These are phyloP conservation scores for Dicrurus megarhynchus DNA, from an alignment of 2,113 vertebrate species.

Conservation along the genomic window DNA sequence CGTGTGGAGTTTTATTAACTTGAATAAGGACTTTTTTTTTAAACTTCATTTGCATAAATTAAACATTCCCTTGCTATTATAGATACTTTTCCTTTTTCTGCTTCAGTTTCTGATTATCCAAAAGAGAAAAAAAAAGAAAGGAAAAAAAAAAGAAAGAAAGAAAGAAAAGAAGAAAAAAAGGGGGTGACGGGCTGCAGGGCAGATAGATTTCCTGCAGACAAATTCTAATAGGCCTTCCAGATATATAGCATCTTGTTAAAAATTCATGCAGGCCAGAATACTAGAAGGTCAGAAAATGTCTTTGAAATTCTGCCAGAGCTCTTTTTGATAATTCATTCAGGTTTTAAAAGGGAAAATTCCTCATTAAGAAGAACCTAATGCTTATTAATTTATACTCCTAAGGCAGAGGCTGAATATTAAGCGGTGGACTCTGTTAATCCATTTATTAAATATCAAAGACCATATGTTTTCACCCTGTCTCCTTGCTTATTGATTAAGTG, in stretches of 20 bases:
- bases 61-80: conserved; percentile 43
- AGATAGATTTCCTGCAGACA: conserved; percentile 57
- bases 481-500: conserved; percentile 73
- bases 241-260: conserved; percentile 78
- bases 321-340: conserved; percentile 78
- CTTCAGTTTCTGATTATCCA: conserved; percentile 2
- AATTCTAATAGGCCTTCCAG: conserved; percentile 70
- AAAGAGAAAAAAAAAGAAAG: not conserved
- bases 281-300: conserved; percentile 82
- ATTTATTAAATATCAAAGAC: conserved; percentile 81
- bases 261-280: conserved; percentile 75
- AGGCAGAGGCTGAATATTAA: conserved; percentile 73
- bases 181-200: not conserved
- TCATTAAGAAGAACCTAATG: conserved; percentile 74
- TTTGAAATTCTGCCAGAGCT: conserved; percentile 79
- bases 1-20: conserved; percentile 53
- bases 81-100: conserved; percentile 42
- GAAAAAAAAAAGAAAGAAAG: not conserved
- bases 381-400: conserved; percentile 79
- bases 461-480: conserved; percentile 67
- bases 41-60: conserved; percentile 56
- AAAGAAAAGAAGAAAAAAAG: not conserved
- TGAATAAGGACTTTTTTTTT: not conserved
- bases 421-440: conserved; percentile 63
- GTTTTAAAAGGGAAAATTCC: conserved; percentile 78